Conservation (phyloP, 2,888 invertebrate genomes). For the Choristoneura rosaceana region DNA sequence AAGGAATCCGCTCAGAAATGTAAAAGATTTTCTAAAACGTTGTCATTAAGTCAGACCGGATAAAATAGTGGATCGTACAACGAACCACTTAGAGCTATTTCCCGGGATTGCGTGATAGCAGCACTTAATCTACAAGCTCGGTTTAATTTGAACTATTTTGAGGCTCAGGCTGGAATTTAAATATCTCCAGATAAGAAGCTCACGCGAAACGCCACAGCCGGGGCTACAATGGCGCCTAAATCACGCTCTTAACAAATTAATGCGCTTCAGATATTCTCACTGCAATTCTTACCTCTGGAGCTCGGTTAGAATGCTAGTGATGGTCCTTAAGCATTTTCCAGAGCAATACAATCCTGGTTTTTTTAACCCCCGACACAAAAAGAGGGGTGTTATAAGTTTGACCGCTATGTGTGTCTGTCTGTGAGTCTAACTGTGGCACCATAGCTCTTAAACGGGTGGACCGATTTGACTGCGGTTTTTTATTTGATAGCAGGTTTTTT, state of each 20-base stretch:
- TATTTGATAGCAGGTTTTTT: too few relatives aligned
- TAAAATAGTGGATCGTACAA: constrained; percentile 71
- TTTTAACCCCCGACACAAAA: background rate
- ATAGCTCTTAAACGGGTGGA: too few relatives aligned
- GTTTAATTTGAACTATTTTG: constrained; percentile 80
- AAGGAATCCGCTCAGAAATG: constrained; percentile 19
- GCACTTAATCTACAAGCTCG: constrained; percentile 84
- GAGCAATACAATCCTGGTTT: constrained; percentile 3
- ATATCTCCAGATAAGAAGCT: constrained; percentile 81
- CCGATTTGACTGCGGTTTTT: too few relatives aligned
- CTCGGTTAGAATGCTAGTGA: constrained; percentile 31
- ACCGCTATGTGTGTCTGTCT: too few relatives aligned
- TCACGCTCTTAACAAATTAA: constrained; percentile 74
- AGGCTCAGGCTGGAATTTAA: constrained; percentile 75
- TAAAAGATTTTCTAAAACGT: constrained; percentile 49
- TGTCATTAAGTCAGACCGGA: constrained; percentile 64
- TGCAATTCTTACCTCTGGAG: constrained; percentile 41
- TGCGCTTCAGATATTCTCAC: constrained; percentile 56
- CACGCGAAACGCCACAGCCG: constrained; percentile 73
- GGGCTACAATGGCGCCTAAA: constrained; percentile 60
- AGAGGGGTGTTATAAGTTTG: too few relatives aligned
- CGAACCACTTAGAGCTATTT: constrained; percentile 81
- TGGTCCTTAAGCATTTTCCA: constrained; percentile 20
- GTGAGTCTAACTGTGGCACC: too few relatives aligned
- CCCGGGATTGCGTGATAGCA: constrained; percentile 82